phyloP scores from a whole-genome alignment of 2,888 invertebrate species.

The Pyralis farinalis region DNA sequence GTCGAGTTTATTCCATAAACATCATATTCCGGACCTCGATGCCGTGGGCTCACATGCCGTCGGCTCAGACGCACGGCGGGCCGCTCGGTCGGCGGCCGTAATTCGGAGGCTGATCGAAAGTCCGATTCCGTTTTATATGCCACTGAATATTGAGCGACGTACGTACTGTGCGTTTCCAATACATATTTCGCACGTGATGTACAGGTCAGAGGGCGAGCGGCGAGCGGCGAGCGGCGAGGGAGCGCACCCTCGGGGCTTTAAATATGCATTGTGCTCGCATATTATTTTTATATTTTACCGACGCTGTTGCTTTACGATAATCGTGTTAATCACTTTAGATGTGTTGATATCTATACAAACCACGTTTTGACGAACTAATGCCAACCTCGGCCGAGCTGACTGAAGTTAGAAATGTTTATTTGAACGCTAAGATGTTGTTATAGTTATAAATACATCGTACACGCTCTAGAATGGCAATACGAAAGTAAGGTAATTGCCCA shows the following conservation, averaged over 20 bases:
- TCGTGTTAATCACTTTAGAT: too few species aligned
- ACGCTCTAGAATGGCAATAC: too few species aligned
- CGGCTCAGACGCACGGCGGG: too few species aligned
- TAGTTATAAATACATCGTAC: too few species aligned
- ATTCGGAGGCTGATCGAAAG: constrained; percentile 41
- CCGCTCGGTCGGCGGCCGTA: neutral
- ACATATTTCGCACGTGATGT: constrained; percentile 41
- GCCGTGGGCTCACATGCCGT: neutral
- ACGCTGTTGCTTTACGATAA: too few species aligned
- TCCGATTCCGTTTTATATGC: constrained; percentile 57
- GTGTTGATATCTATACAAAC: too few species aligned
- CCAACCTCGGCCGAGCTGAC: too few species aligned
- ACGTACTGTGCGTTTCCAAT: constrained; percentile 27
- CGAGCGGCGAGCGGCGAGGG: constrained; percentile 17
- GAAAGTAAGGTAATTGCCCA: too few species aligned
- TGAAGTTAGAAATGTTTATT: too few species aligned
- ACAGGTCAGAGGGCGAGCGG: constrained; percentile 19
- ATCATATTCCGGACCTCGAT: neutral
- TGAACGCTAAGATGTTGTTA: too few species aligned
- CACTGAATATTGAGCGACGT: constrained; percentile 64
- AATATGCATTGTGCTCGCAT: constrained; percentile 25
- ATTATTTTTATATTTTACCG: constrained; percentile 12
- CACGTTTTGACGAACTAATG: too few species aligned
- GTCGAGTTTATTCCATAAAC: neutral
- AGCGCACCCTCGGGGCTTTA: too few species aligned